phyloP scores from a whole-genome alignment of 2,888 invertebrate genomes.

The Busseola fusca region DNA sequence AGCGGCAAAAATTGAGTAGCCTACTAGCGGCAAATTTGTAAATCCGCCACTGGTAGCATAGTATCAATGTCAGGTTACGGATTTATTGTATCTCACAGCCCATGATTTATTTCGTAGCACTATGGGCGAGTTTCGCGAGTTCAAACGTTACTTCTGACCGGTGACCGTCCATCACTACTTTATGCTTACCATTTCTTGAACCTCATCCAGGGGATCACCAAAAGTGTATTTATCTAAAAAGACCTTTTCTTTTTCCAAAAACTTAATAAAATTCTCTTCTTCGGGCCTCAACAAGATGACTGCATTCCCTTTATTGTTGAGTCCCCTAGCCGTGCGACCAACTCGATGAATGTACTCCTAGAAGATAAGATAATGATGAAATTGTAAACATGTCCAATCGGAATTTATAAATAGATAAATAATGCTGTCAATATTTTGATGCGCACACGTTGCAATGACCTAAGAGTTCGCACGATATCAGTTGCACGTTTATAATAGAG shows the following conservation, averaged over 20 bases:
- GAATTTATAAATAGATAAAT: conserved; percentile 35
- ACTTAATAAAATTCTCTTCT: conserved; percentile 97
- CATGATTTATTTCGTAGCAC: background rate
- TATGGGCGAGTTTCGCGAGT: background rate
- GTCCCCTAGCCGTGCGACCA: conserved; percentile 98
- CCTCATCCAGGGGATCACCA: conserved; percentile 72
- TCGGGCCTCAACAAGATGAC: conserved; percentile 97
- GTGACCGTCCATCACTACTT: background rate
- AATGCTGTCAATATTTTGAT: conserved; percentile 29
- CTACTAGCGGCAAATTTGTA: too few relatives aligned
- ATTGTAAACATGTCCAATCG: conserved; percentile 31
- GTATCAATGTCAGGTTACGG: conserved; percentile 1
- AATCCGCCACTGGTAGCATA: too few relatives aligned
- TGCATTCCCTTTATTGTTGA: conserved; percentile 96
- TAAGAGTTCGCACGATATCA: conserved; percentile 14
- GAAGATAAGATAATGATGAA: conserved; percentile 62
- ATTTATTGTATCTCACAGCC: background rate
- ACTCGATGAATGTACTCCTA: conserved; percentile 99
- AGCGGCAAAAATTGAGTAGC: too few relatives aligned
- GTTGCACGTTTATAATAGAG: conserved; percentile 18
- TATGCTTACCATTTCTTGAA: conserved; percentile 78
- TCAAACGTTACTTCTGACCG: background rate
- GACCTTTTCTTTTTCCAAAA: conserved; percentile 96
- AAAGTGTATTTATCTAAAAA: conserved; percentile 95
- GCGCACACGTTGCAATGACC: conserved; percentile 1